Base-by-base conservation (phyloP, 2,113 vertebrate species). In the Oncorhynchus gorbuscha region DNA sequence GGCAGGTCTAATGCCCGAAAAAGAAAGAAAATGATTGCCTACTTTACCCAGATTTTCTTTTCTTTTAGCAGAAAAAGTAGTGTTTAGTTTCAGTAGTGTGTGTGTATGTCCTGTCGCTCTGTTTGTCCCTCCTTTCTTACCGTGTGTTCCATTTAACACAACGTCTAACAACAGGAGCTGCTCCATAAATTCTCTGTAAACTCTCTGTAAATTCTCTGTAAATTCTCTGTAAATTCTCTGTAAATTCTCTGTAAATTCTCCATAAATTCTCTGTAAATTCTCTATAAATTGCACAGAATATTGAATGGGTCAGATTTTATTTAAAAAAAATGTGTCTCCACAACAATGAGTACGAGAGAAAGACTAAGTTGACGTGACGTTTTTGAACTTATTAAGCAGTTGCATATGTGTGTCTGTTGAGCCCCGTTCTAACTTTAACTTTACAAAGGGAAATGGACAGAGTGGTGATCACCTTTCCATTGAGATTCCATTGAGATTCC, bases 241-340 rank as follows among this genome's bases (percentile, higher is more conserved):
- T 35, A 11, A 45, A 28, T 28, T 28, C 2, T 28, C 26, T 28
- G 3, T 28, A 28, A 28, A 89, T 88, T 89, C 83, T 45, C 39
- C 39, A 11, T 45, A 2, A 39, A 9, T 39, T 39, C 39, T 24
- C 39, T 7, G 35, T 35, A 11, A 45, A 28, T 28, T 28, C 2
- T 28, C 26, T 28, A 28, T 28, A 28, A 28, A 89, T 88, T 89
- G 85, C 75, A 69, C 77, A 69, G 70, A 80, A 75, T 87, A 85
- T 85, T 83, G 84, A 85, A 89, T 78, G 70, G 76, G 76, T 71
- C 5, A 24, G 74, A 79, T 77, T 73, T 76, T 26, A 28, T 76
- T 78, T 5, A 4, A 1, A 35, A 35, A 80, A 82, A 82, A 18
- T 71, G 28, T 76, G 51, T 67, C 59, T 62, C 30, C 69, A 55